phyloP scores from a whole-genome alignment of 2,113 vertebrate species.

The Microtus oregoni region DNA sequence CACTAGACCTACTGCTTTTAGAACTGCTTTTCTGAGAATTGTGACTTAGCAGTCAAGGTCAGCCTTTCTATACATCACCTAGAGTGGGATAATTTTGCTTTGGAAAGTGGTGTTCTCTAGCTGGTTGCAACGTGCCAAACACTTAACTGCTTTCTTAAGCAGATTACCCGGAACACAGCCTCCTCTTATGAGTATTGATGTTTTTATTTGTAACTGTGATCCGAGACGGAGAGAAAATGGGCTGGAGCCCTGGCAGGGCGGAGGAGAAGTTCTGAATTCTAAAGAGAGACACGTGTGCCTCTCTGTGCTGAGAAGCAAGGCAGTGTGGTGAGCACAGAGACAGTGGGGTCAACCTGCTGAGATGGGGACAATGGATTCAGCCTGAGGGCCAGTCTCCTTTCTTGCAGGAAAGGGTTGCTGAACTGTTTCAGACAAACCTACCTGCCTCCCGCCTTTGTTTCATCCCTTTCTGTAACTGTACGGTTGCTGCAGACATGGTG shows the following conservation, averaged over 20 bases:
- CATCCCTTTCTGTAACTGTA: background rate
- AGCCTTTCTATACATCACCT: background rate
- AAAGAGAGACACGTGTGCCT: background rate
- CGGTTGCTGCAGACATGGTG: background rate
- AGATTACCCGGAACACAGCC: slow-evolving; percentile 16
- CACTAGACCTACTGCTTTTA: background rate
- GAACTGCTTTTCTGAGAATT: slow-evolving; percentile 13
- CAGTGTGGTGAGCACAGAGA: background rate
- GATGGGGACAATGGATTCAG: too few relatives aligned
- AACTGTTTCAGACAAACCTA: background rate
- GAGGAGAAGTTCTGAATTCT: background rate
- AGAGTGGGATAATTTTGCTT: background rate
- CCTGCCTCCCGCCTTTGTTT: background rate
- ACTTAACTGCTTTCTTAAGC: slow-evolving; percentile 27
- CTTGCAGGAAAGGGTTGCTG: background rate
- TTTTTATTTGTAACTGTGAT: slow-evolving; percentile 23
- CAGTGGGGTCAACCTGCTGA: background rate
- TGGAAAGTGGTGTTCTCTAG: background rate
- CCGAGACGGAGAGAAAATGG: background rate
- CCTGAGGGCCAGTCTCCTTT: background rate
- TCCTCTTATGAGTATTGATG: background rate
- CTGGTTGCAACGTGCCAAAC: background rate
- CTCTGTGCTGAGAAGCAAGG: background rate
- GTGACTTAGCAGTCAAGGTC: background rate
- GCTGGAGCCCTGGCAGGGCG: background rate